A percentile compares a stretch with the other conserved stretches of the same genome.
These are phyloP conservation scores for Erpornis zantholeuca DNA, from an alignment of 2,113 vertebrate species.

Conservation along the genomic window DNA sequence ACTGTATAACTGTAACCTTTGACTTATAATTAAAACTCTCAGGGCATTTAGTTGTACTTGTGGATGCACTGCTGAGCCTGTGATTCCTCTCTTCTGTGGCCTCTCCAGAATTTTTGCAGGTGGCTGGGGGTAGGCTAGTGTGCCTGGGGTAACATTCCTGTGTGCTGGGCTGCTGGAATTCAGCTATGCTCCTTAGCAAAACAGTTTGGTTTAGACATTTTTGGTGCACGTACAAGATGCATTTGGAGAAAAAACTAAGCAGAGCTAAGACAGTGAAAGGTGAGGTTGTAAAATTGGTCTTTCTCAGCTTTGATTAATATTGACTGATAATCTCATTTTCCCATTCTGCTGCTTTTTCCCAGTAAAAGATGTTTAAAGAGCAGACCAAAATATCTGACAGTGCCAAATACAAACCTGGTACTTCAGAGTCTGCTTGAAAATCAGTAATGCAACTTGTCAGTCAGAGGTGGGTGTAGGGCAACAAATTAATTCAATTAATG, in stretches of 20 bases:
- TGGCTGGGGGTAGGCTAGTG: background rate
- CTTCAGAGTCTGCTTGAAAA: background rate
- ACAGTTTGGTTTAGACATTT: constrained; percentile 45
- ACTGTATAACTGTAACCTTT: too few relatives aligned
- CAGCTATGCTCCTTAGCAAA: background rate
- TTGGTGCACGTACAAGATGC: background rate
- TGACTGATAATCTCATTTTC: background rate
- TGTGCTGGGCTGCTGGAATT: constrained; percentile 34
- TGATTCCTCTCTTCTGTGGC: background rate
- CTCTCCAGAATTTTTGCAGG: background rate
- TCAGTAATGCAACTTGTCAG: background rate
- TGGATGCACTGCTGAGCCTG: background rate
- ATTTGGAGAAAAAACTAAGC: background rate
- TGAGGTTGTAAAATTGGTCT: background rate
- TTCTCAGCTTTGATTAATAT: background rate
- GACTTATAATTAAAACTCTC: background rate
- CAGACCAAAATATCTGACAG: background rate
- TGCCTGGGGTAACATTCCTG: constrained; percentile 8
- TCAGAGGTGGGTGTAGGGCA: background rate
- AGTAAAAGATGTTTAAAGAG: background rate
- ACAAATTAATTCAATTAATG: background rate
- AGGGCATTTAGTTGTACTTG: background rate
- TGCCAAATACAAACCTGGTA: background rate
- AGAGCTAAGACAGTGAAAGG: background rate
- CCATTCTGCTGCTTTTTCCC: background rate